These are phyloP conservation scores for Agrotis ipsilon DNA, from an alignment of 2,888 invertebrate species.

Conservation along the genomic window DNA sequence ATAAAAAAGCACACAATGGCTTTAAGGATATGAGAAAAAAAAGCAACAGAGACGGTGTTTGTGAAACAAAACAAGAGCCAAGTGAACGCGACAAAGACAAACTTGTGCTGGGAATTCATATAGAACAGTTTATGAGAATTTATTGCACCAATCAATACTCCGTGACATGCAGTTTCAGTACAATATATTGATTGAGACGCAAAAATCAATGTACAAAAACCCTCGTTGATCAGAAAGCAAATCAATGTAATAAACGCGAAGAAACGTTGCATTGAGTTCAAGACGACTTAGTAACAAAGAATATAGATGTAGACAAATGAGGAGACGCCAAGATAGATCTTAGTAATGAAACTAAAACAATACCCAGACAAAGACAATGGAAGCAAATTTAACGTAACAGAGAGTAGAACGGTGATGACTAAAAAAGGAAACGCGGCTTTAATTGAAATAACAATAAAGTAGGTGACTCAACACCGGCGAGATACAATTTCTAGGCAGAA, in stretches of 20 bases:
- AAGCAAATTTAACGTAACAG: slow-evolving; percentile 45
- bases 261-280: slow-evolving; percentile 6
- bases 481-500: slow-evolving; percentile 58
- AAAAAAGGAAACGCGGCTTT: slow-evolving; percentile 70
- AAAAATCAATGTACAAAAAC: slow-evolving; percentile 42
- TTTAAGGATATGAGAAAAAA: slow-evolving; percentile 76
- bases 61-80: slow-evolving; percentile 65
- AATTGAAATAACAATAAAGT: slow-evolving; percentile 70
- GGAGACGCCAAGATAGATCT: slow-evolving; percentile 26
- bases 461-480: slow-evolving; percentile 61
- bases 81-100: slow-evolving; percentile 41
- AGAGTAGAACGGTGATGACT: slow-evolving; percentile 55
- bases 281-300: background rate
- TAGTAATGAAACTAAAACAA: slow-evolving; percentile 40
- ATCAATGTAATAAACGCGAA: slow-evolving; percentile 18
- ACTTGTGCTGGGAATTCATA: slow-evolving; percentile 56
- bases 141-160: slow-evolving; percentile 43
- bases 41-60: slow-evolving; percentile 66
- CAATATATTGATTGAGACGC: slow-evolving; percentile 49
- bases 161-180: slow-evolving; percentile 24
- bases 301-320: slow-evolving; percentile 20
- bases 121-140: slow-evolving; percentile 55
- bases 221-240: slow-evolving; percentile 35
- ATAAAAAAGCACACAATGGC: slow-evolving; percentile 70
- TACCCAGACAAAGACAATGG: slow-evolving; percentile 53